Evolutionary conservation across 1,140 invertebrate genomes (phyloP).

Genomic region (Pteromalus puparum): DNA sequence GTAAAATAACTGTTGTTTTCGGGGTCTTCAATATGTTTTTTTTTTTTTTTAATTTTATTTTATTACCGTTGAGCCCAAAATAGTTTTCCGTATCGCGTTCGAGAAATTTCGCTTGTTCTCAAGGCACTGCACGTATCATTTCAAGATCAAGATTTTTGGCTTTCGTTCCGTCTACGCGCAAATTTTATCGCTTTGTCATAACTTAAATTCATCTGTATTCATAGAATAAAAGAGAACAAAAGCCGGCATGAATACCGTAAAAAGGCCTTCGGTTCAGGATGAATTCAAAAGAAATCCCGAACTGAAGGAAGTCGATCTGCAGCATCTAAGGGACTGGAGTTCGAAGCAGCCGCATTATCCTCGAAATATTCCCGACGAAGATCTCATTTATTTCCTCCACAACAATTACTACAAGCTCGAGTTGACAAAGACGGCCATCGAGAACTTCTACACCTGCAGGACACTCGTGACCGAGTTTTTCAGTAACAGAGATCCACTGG

Average conservation of each 20-base stretch:
- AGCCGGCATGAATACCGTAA: neutral
- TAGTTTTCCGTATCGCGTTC: too few species aligned
- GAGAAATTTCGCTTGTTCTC: too few species aligned
- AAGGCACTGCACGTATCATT: too few species aligned
- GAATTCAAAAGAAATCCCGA: slow-evolving; percentile 77
- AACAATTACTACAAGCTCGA: slow-evolving; percentile 78
- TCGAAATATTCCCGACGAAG: slow-evolving; percentile 71
- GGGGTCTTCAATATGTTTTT: too few species aligned
- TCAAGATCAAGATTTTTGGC: too few species aligned
- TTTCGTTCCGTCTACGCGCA: too few species aligned
- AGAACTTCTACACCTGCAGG: slow-evolving; percentile 78
- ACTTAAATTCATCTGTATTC: too few species aligned
- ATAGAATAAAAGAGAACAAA: too few species aligned
- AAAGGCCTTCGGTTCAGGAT: slow-evolving; percentile 67
- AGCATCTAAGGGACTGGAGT: slow-evolving; percentile 77
- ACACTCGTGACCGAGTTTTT: slow-evolving; percentile 78
- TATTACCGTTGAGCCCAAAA: too few species aligned
- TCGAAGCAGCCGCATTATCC: slow-evolving; percentile 79
- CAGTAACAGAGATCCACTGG: slow-evolving; percentile 73
- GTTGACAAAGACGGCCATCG: slow-evolving; percentile 78
- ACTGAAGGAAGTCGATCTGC: slow-evolving; percentile 76
- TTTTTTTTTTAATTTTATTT: too few species aligned
- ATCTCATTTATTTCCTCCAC: slow-evolving; percentile 78
- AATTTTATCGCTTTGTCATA: too few species aligned
- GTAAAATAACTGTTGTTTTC: too few species aligned